A percentile compares a stretch with the other conserved stretches of the same genome.
These are phyloP conservation scores for Morelia viridis DNA, from an alignment of 2,797 vertebrate species.

Conservation along the genomic window DNA sequence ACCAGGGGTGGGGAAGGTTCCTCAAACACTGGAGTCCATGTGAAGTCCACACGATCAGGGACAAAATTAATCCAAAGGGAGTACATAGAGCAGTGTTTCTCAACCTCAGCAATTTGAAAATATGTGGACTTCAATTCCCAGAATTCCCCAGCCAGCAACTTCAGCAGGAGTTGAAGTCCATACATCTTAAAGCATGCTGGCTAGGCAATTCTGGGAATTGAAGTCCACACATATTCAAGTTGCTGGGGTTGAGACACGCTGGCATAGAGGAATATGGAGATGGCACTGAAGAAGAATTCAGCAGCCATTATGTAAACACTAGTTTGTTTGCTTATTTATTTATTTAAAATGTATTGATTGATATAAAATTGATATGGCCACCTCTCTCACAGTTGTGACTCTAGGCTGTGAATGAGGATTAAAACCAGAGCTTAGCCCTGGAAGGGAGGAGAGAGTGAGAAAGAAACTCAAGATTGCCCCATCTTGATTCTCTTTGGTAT, in stretches of 20 bases:
- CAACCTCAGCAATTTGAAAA: too few species aligned
- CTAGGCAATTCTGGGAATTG: background rate
- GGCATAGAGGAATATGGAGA: background rate
- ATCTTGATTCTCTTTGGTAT: too few species aligned
- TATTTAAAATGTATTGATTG: background rate
- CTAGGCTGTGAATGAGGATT: background rate
- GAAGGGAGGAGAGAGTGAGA: background rate
- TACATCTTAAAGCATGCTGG: too few species aligned
- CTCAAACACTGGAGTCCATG: background rate
- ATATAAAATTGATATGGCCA: background rate
- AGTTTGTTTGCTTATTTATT: background rate
- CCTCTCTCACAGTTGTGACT: background rate
- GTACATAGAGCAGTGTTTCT: too few species aligned
- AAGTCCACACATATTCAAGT: background rate
- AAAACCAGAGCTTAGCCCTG: background rate
- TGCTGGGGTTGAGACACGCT: background rate
- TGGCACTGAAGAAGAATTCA: background rate
- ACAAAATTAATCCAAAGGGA: background rate
- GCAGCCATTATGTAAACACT: background rate
- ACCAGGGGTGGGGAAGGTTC: background rate
- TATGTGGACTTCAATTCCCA: too few species aligned
- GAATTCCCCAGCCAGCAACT: too few species aligned
- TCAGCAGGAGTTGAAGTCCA: background rate
- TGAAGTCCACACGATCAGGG: background rate
- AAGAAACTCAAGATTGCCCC: background rate